Conservation (phyloP, 2,113 vertebrate genomes). For the Otocyon megalotis region DNA sequence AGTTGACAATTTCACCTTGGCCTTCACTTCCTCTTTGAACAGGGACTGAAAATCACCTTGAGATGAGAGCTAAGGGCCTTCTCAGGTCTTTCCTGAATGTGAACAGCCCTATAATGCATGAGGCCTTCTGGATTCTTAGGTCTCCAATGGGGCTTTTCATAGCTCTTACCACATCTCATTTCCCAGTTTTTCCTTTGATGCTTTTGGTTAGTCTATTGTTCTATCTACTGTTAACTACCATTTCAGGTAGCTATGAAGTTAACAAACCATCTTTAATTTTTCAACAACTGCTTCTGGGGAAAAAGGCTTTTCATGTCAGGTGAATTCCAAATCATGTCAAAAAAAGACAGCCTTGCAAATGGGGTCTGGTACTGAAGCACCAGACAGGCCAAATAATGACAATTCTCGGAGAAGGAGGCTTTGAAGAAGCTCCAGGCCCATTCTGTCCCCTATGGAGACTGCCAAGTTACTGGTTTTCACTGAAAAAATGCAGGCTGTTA, state of each 20-base stretch:
- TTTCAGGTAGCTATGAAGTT: neutral
- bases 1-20: neutral
- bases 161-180: neutral
- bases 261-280: neutral
- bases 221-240: neutral
- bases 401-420: neutral
- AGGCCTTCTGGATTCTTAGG: neutral
- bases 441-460: neutral
- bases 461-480: neutral
- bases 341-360: conserved; percentile 16
- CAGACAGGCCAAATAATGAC: neutral
- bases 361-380: neutral
- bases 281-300: neutral
- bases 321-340: neutral
- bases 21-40: neutral
- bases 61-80: neutral
- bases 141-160: neutral
- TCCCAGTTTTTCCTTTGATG: neutral
- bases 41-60: neutral
- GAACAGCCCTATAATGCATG: neutral
- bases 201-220: neutral
- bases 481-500: neutral
- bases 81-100: neutral
- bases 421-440: neutral
- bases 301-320: neutral